Evolutionary conservation across 2,888 invertebrate species (phyloP).

Genomic region (Drosophila phalerata): DNA sequence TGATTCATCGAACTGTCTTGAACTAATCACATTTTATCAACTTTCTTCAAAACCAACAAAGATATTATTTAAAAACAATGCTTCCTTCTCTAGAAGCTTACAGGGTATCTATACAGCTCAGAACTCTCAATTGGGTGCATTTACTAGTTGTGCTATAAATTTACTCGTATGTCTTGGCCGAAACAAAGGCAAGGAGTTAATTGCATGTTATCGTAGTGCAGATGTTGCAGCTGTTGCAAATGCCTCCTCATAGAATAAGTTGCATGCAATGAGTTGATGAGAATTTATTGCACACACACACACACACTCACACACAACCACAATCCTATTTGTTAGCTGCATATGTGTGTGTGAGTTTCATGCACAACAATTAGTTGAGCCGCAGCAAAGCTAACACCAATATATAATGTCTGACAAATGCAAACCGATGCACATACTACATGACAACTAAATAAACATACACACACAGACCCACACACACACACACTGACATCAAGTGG

Average conservation of each 20-base stretch:
- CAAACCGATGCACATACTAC: conserved; percentile 51
- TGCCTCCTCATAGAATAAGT: conserved; percentile 50
- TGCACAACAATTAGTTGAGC: conserved; percentile 77
- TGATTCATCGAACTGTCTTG: background rate
- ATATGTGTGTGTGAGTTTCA: conserved; percentile 12
- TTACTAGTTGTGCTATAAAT: conserved; percentile 44
- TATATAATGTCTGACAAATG: conserved; percentile 63
- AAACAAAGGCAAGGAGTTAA: conserved; percentile 56
- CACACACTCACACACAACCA: conserved; percentile 14
- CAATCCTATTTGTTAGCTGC: conserved; percentile 43
- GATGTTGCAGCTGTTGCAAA: conserved; percentile 40
- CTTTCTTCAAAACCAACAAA: background rate
- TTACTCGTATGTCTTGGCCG: conserved; percentile 37
- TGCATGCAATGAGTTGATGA: conserved; percentile 51
- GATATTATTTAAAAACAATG: too few species aligned
- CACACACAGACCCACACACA: background rate
- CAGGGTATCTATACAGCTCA: background rate
- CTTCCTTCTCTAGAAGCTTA: background rate
- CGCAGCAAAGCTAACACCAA: conserved; percentile 71
- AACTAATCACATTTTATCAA: background rate
- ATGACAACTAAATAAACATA: conserved; percentile 58
- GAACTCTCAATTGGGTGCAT: background rate
- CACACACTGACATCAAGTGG: background rate
- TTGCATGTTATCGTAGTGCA: conserved; percentile 59
- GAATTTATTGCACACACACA: conserved; percentile 59